These are phyloP conservation scores for Bombylius major DNA, from an alignment of 2,888 invertebrate genomes.

Conservation along the genomic window DNA sequence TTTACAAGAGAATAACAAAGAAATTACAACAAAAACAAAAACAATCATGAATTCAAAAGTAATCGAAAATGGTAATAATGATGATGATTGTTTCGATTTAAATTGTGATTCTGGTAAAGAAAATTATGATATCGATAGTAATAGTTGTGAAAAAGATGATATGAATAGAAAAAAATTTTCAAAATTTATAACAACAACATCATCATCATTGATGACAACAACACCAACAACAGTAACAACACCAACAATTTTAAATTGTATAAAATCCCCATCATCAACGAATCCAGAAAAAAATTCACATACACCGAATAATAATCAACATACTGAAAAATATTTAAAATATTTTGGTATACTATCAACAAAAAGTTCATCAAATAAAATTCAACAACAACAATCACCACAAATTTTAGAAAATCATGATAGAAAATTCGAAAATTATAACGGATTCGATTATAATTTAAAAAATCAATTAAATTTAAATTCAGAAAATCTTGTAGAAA, in stretches of 20 bases:
- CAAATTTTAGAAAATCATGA: no score
- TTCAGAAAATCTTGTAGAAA: not conserved
- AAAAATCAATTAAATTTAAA: no score
- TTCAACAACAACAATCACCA: no score
- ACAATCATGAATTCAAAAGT: constrained; percentile 18
- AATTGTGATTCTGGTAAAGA: constrained; percentile 31
- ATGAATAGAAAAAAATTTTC: not conserved
- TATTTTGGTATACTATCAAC: no score
- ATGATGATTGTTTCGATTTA: constrained; percentile 9
- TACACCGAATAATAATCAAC: no score
- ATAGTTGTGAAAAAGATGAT: not conserved
- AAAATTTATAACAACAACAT: not conserved
- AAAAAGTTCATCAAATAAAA: no score
- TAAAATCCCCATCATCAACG: no score
- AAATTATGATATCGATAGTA: constrained; percentile 21
- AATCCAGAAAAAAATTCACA: no score
- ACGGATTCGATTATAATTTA: no score
- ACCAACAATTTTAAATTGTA: not conserved
- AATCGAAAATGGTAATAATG: not conserved
- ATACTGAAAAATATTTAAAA: no score
- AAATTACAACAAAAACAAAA: constrained; percentile 15
- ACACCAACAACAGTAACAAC: not conserved
- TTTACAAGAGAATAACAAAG: constrained; percentile 24
- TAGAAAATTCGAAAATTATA: no score
- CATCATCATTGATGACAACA: not conserved